A percentile compares a stretch with the other conserved stretches of the same genome.
phyloP scores from a whole-genome alignment of 2,797 vertebrate species.

The Acrossocheilus wenchowensis region DNA sequence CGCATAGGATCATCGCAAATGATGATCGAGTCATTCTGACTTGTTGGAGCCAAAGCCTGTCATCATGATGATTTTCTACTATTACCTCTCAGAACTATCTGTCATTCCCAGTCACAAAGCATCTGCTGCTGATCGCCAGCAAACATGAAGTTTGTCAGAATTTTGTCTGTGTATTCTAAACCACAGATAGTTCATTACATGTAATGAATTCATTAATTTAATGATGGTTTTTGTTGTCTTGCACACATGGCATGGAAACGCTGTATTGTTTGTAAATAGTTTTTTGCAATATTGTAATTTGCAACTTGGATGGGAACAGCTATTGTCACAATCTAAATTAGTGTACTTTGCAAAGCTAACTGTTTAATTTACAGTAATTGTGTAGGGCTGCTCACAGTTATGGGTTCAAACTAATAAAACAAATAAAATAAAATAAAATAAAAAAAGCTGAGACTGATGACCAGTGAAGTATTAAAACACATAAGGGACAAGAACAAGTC shows the following conservation, averaged over 20 bases:
- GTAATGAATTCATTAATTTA: neutral
- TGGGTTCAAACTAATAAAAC: neutral
- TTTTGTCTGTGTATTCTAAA: neutral
- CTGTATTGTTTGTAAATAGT: neutral
- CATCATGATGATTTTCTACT: neutral
- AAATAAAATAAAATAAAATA: neutral
- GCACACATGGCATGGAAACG: neutral
- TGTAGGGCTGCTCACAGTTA: neutral
- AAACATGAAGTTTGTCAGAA: neutral
- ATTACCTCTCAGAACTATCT: neutral
- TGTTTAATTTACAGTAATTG: neutral
- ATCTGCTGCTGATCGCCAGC: neutral
- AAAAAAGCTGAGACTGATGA: slow-evolving; percentile 6
- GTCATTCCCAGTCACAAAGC: neutral
- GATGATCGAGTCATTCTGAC: neutral
- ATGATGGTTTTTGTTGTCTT: neutral
- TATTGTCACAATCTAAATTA: neutral
- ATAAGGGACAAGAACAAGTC: neutral
- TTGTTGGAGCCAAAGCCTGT: neutral
- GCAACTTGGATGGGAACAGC: no score
- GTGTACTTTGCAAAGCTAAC: neutral
- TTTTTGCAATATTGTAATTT: neutral
- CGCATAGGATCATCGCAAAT: neutral
- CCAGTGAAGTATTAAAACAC: slow-evolving; percentile 12
- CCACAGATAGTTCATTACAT: neutral